Evolutionary conservation across 2,888 invertebrate species (phyloP).

Genomic region (Argyresthia albistria): DNA sequence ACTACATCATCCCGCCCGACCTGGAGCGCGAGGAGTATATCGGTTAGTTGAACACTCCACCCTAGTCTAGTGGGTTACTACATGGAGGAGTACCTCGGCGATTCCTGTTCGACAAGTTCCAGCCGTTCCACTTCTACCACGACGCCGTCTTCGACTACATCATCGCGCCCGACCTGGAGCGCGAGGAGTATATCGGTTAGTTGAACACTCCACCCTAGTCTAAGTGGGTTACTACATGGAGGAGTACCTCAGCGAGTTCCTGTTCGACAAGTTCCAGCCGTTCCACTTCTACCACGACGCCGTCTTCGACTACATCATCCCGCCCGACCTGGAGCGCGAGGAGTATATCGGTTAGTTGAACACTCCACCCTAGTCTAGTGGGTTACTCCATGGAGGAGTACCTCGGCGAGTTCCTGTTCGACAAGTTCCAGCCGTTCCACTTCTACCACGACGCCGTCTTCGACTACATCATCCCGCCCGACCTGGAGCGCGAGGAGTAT

Average conservation of each 20-base stretch:
- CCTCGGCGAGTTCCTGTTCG: conserved; percentile 94
- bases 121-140: conserved; percentile 91
- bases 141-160: conserved; percentile 83
- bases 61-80: conserved; percentile 55
- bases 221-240: conserved; percentile 92
- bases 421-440: conserved; percentile 92
- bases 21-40: conserved; percentile 80
- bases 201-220: too few relatives aligned
- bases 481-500: conserved; percentile 78
- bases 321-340: conserved; percentile 76
- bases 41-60: conserved; percentile 80
- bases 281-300: conserved; percentile 90
- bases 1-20: conserved; percentile 84
- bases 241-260: conserved; percentile 95
- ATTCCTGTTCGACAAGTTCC: conserved; percentile 93
- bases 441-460: conserved; percentile 83
- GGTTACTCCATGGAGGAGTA: conserved; percentile 97
- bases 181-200: conserved; percentile 83
- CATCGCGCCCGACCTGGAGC: conserved; percentile 78
- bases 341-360: conserved; percentile 85
- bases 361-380: too few relatives aligned
- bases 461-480: conserved; percentile 84
- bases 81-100: conserved; percentile 96
- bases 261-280: conserved; percentile 92
- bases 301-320: conserved; percentile 84